Percentiles rank a stretch among this genome's conserved stretches.
phyloP scores from a whole-genome alignment of 2,113 vertebrate genomes.

The Actenoides hombroni region DNA sequence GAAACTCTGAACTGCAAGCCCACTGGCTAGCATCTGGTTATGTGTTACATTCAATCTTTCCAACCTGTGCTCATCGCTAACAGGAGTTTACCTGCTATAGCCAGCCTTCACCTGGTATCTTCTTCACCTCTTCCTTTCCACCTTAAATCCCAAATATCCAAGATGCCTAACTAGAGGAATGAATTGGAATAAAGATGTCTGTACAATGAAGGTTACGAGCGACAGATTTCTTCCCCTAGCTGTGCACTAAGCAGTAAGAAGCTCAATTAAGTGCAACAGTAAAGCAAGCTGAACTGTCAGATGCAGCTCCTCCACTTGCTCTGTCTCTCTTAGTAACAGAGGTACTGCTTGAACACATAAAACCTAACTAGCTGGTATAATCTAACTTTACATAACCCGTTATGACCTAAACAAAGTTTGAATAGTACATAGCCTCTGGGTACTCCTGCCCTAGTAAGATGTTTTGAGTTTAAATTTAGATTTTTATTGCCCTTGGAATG shows the following conservation, averaged over 20 bases:
- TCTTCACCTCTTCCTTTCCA: neutral
- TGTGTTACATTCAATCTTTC: neutral
- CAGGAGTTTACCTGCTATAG: neutral
- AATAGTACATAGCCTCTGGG: slow-evolving; percentile 10
- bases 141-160: neutral
- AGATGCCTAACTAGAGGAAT: neutral
- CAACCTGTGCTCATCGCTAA: neutral
- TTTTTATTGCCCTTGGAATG: slow-evolving; percentile 63
- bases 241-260: neutral
- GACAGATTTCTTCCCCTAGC: neutral
- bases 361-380: neutral
- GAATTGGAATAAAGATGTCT: neutral
- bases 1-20: neutral
- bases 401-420: slow-evolving; percentile 55
- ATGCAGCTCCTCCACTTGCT: neutral
- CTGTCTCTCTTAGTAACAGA: neutral
- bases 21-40: neutral
- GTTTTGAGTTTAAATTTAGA: slow-evolving; percentile 58
- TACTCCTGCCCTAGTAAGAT: neutral
- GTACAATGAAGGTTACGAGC: neutral
- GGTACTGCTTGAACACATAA: neutral
- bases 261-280: neutral
- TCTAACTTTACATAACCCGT: slow-evolving; percentile 11
- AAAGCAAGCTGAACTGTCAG: neutral
- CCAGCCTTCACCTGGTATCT: neutral